These are phyloP conservation scores for Rhabditoides inermis DNA, from an alignment of 2,888 invertebrate genomes.

Conservation along the genomic window DNA sequence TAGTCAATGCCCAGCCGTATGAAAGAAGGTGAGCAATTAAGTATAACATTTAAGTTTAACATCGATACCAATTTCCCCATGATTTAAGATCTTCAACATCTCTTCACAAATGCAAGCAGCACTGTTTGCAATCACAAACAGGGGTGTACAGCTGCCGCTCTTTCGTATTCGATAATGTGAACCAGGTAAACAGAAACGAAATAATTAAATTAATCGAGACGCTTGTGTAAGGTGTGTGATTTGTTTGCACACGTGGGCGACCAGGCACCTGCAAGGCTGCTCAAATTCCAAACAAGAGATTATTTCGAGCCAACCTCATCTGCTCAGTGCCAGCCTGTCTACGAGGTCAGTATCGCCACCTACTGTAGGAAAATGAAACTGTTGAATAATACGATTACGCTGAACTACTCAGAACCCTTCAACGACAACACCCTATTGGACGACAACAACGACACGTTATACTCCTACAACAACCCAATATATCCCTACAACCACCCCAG, in stretches of 20 bases:
- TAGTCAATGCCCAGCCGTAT: conserved; percentile 52
- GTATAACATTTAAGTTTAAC: too few relatives aligned
- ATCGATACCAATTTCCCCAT: too few relatives aligned
- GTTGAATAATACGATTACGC: too few relatives aligned
- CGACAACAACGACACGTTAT: too few relatives aligned
- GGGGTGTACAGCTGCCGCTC: conserved; percentile 49
- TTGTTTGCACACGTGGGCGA: conserved; percentile 51
- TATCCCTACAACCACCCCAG: too few relatives aligned
- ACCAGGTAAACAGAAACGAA: conserved; percentile 27
- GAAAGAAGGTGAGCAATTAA: conserved; percentile 43
- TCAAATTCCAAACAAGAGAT: conserved; percentile 50
- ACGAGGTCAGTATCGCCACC: too few relatives aligned
- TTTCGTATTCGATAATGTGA: conserved; percentile 51
- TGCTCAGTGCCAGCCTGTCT: conserved; percentile 15
- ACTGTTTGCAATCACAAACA: conserved; percentile 43
- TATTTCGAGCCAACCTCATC: conserved; percentile 48
- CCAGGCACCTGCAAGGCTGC: conserved; percentile 37
- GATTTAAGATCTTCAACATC: conserved; percentile 25
- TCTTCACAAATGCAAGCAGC: conserved; percentile 42
- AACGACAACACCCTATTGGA: too few relatives aligned
- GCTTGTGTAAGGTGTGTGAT: conserved; percentile 44
- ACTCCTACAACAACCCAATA: too few relatives aligned
- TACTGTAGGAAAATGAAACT: too few relatives aligned
- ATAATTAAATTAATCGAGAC: not conserved
- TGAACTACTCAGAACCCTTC: too few relatives aligned